These are phyloP conservation scores for Lepus americanus DNA, from an alignment of 2,113 vertebrate genomes.

Conservation along the genomic window DNA sequence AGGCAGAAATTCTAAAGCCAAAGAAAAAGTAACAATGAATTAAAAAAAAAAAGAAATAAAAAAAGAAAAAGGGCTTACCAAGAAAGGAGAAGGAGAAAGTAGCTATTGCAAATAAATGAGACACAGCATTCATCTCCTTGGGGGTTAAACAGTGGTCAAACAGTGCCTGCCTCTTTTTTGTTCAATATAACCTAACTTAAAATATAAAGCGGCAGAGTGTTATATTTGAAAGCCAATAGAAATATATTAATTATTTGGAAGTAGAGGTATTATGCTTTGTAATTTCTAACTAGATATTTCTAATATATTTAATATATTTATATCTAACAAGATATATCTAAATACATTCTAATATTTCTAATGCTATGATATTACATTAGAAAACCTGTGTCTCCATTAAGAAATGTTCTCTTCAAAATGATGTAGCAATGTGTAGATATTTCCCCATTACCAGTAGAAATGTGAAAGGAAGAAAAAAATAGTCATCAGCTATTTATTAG, in stretches of 20 bases:
- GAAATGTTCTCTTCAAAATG: slow-evolving; percentile 39
- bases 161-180: slow-evolving; percentile 14
- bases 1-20: not conserved
- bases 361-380: slow-evolving; percentile 21
- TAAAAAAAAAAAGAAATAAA: slow-evolving; percentile 6
- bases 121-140: not conserved
- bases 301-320: no score
- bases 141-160: not conserved
- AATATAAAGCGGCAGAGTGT: slow-evolving; percentile 37
- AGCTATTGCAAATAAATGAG: not conserved
- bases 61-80: not conserved
- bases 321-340: no score
- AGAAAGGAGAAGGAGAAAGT: slow-evolving; percentile 10
- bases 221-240: slow-evolving; percentile 40
- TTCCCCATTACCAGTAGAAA: slow-evolving; percentile 4
- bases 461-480: slow-evolving; percentile 19
- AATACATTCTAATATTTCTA: no score
- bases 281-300: no score
- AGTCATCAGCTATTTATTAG: not conserved
- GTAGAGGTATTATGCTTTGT: not conserved
- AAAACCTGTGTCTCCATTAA: slow-evolving; percentile 37
- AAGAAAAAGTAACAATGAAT: not conserved
- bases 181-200: slow-evolving; percentile 32
- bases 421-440: not conserved
- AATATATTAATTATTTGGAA: slow-evolving; percentile 54